Conservation (phyloP, 2,888 invertebrate species). For the Pocota personata region DNA sequence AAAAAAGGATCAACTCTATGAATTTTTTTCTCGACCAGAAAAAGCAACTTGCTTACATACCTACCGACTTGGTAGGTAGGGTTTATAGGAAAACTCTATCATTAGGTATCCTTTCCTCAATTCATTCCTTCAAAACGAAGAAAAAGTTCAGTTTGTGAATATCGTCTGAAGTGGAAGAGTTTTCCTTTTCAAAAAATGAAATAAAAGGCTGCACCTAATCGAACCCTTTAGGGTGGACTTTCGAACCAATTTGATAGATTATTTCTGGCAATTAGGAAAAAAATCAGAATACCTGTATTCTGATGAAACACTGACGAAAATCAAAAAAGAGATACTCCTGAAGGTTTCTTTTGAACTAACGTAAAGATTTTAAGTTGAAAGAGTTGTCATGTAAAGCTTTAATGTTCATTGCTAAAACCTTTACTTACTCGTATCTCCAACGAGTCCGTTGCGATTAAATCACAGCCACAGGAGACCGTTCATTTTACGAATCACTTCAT, state of each 20-base stretch:
- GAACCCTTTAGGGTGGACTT: background rate
- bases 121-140: background rate
- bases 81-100: background rate
- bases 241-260: too few relatives aligned
- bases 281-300: too few relatives aligned
- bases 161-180: conserved; percentile 1
- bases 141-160: background rate
- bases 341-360: background rate
- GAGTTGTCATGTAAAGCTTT: background rate
- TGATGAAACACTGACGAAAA: too few relatives aligned
- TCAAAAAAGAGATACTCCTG: too few relatives aligned
- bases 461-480: conserved; percentile 12
- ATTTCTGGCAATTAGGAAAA: too few relatives aligned
- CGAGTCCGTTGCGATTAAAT: conserved; percentile 8
- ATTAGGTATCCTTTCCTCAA: background rate
- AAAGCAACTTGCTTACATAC: background rate
- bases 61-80: background rate
- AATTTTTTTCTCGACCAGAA: conserved; percentile 6
- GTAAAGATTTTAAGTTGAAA: background rate
- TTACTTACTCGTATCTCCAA: background rate
- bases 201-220: background rate
- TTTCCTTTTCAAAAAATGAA: background rate
- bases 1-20: background rate
- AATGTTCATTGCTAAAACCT: background rate
- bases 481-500: conserved; percentile 61